Conservation (phyloP, 2,797 vertebrate genomes). For the Bradypus variegatus region DNA sequence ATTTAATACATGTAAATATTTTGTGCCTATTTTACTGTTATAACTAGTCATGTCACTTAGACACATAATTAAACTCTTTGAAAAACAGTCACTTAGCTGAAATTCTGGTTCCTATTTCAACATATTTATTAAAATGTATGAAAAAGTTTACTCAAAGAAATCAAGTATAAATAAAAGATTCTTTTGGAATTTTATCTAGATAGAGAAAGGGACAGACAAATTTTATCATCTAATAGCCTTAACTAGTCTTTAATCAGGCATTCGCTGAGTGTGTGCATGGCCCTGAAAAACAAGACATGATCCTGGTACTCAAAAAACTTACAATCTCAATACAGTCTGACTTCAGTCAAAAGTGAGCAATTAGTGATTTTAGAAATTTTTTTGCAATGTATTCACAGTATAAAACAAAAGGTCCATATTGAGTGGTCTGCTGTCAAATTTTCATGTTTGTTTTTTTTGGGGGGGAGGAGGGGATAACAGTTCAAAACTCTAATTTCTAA, state of each 20-base stretch:
- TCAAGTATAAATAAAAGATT: background rate
- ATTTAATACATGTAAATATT: background rate
- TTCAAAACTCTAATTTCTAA: conserved; percentile 18
- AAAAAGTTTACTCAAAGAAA: background rate
- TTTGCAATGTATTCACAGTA: background rate
- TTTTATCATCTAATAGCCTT: background rate
- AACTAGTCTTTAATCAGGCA: background rate
- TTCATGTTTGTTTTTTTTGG: background rate
- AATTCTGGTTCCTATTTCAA: background rate
- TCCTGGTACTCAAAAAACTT: background rate
- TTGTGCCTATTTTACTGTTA: background rate
- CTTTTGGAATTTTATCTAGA: background rate
- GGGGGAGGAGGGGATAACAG: background rate
- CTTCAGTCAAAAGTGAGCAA: conserved; percentile 10
- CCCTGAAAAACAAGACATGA: background rate
- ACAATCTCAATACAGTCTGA: background rate
- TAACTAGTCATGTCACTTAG: background rate
- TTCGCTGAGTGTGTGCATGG: background rate
- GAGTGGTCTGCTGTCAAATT: background rate
- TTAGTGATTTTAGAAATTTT: background rate
- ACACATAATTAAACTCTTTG: background rate
- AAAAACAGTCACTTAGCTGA: background rate
- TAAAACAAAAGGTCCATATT: background rate
- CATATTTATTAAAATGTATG: background rate
- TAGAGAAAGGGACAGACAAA: background rate